Conservation (phyloP, 2,797 vertebrate genomes). For the Tangara arthus region DNA sequence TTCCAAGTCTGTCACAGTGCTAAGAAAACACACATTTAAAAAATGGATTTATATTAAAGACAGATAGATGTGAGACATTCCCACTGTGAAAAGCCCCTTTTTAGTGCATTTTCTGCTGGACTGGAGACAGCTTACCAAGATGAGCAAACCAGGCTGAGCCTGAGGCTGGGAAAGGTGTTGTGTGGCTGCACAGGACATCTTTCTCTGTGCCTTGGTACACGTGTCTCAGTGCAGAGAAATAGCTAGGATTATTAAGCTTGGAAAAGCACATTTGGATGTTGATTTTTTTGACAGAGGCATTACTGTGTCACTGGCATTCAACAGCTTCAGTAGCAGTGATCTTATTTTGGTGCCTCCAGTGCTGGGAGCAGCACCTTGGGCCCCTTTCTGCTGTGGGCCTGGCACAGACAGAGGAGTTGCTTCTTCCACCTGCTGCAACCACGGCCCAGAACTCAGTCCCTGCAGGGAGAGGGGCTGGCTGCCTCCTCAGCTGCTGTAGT, state of each 20-base stretch:
- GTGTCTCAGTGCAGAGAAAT: background rate
- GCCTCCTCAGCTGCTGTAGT: background rate
- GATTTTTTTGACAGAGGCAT: background rate
- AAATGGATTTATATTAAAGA: background rate
- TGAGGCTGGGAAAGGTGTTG: background rate
- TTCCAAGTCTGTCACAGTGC: background rate
- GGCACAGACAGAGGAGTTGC: background rate
- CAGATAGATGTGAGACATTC: background rate
- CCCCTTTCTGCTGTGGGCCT: rapidly evolving
- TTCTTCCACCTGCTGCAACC: rapidly evolving
- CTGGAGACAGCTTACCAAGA: background rate
- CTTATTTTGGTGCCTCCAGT: background rate
- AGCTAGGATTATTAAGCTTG: rapidly evolving
- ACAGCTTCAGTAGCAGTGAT: rapidly evolving
- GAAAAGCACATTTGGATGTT: background rate
- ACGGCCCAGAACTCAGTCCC: background rate
- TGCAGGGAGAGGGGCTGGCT: background rate
- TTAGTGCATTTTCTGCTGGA: background rate
- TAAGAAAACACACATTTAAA: rapidly evolving
- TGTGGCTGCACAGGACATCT: background rate
- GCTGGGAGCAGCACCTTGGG: rapidly evolving
- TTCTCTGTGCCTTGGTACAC: background rate
- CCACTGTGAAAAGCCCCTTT: background rate
- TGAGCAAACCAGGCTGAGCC: background rate
- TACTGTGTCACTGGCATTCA: rapidly evolving